Percentiles rank a stretch among this genome's conserved stretches.
phyloP scores from a whole-genome alignment of 2,113 vertebrate genomes.

The human (Homo sapiens) region GRCh38 chr6:10394001-10394500 shows the following conservation, averaged over 20 bases:
- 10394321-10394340: constrained; percentile 67
- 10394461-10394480: constrained; percentile 92
- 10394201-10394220: neutral
- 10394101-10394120: constrained; percentile 30
- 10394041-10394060: constrained; percentile 21
- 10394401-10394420: constrained; percentile 83
- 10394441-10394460: constrained; percentile 89
- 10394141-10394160: constrained; percentile 52
- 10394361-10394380: constrained; percentile 78
- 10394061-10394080: constrained; percentile 44
- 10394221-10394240: neutral
- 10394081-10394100: constrained; percentile 42
- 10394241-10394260: neutral
- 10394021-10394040: constrained; percentile 48
- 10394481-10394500: constrained; percentile 91
- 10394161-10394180: constrained; percentile 30
- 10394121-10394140: neutral
- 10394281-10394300: constrained; percentile 58
- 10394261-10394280: constrained; percentile 45
- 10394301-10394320: constrained; percentile 32
- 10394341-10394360: constrained; percentile 59
- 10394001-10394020: neutral
- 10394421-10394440: constrained; percentile 84
- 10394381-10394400: constrained; percentile 76
- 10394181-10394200: constrained; percentile 65